Base-by-base conservation (phyloP, 2,113 vertebrate species). In the Himantopus leucocephalus region DNA sequence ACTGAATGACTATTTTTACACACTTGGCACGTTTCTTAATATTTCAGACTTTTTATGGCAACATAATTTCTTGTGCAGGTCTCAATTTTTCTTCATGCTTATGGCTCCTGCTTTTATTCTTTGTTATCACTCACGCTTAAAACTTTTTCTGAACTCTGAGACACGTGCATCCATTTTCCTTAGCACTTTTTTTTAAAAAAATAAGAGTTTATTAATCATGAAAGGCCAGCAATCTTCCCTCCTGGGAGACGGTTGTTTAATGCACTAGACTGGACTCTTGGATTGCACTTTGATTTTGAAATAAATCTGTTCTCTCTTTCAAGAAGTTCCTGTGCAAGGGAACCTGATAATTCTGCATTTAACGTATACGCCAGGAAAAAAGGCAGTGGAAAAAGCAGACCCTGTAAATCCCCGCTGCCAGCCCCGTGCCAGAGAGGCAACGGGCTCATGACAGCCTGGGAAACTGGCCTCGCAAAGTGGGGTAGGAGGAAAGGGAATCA, bases 401-500 rank as follows among this genome's bases (percentile, higher is more conserved):
- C 5, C 24, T 63, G 17, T 37, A 15, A 90, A 74, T 70, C 7
- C 60, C 7, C 21, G 8, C 10, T 70, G 56, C 30, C 11, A 18
- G 21, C 34, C 30, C 18, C 3, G 0, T 3, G 13, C 30, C 23
- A 10, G 34, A 32, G 72, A 52, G n/a, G 10, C 29, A 55, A 5
- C 0, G 0, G 27, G 50, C 48, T 77, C 20, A 0, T 8, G 10
- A 4, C 6, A 30, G 9, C 18, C 26, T n/a, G 52, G 48, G 39
- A 63, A 15, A 32, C 3, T 4, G 12, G 27, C 78, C 41, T 68
- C 1, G 1, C 4, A 26, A 43, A 45, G 21, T 7, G 8, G 12
- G 55, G 9, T 27, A 32, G 21, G 76, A 78, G 60, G 43, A 73
- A 59, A 68, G 0, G 1, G 23, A 64, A 7, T 56, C 30, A 4